Percentiles rank a stretch among this genome's conserved stretches.
These are phyloP conservation scores for Diadegma fenestrale DNA, from an alignment of 2,888 invertebrate species.

Conservation along the genomic window DNA sequence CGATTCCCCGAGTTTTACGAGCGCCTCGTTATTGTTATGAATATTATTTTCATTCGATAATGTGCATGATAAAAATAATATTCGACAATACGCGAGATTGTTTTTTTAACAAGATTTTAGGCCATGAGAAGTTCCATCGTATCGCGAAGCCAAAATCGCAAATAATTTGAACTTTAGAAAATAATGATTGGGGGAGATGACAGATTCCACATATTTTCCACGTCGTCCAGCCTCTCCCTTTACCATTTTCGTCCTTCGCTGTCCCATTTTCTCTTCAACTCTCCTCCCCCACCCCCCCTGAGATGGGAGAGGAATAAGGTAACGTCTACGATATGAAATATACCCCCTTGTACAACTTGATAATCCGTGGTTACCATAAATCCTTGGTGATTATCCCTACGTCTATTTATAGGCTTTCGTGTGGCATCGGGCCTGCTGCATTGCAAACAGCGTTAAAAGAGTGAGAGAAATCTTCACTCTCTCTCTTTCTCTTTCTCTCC, in stretches of 20 bases:
- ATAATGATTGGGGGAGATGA: conserved; percentile 37
- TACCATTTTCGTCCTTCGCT: neutral
- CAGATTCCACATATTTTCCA: conserved; percentile 64
- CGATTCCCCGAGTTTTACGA: conserved; percentile 9
- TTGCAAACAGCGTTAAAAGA: conserved; percentile 34
- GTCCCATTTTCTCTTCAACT: neutral
- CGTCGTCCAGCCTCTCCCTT: neutral
- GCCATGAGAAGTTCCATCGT: neutral
- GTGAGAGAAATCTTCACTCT: conserved; percentile 47
- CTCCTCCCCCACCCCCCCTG: conserved; percentile 65
- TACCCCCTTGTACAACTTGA: conserved; percentile 85
- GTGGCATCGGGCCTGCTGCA: conserved; percentile 67
- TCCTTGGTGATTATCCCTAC: conserved; percentile 84
- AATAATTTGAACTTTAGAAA: conserved; percentile 47
- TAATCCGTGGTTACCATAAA: conserved; percentile 85
- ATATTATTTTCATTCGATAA: neutral
- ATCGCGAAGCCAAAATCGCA: neutral
- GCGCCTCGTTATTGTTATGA: neutral
- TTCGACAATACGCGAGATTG: neutral
- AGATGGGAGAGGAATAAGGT: conserved; percentile 79
- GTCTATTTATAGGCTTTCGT: conserved; percentile 83
- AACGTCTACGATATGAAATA: conserved; percentile 84
- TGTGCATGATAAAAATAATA: neutral
- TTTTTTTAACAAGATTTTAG: neutral
- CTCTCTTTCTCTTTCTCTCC: conserved; percentile 39